Percentiles rank a stretch among this genome's conserved stretches.
phyloP scores from a whole-genome alignment of 23 tunicate genomes.

The Oikopleura dioica region DNA sequence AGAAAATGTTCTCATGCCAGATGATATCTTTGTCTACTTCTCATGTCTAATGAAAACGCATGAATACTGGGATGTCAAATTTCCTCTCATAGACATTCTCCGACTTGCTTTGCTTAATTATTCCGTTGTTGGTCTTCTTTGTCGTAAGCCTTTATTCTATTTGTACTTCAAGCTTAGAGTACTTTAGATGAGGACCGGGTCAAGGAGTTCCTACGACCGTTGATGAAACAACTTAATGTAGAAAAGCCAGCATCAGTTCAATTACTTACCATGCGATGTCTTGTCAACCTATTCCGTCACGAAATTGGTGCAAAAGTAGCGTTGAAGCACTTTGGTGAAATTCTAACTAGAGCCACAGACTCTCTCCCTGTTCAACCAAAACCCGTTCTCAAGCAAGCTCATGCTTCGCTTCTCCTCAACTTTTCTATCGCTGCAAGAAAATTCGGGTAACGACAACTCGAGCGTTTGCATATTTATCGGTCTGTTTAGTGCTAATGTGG shows the following conservation, averaged over 20 bases:
- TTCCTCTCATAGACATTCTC: neutral
- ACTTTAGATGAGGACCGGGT: too few species aligned
- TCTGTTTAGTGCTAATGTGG: neutral
- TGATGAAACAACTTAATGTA: neutral
- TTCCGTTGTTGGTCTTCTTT: neutral
- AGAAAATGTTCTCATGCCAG: neutral
- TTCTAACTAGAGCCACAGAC: neutral
- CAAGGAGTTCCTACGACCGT: neutral
- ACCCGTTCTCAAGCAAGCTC: neutral
- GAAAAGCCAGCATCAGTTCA: neutral
- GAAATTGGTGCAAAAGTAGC: neutral
- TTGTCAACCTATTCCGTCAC: neutral
- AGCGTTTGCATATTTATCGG: neutral
- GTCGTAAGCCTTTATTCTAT: neutral
- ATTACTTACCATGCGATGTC: neutral
- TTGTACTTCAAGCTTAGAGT: too few species aligned
- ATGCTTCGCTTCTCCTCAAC: neutral
- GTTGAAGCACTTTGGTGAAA: neutral
- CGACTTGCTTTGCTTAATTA: neutral
- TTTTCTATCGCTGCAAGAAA: neutral
- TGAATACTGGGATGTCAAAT: neutral
- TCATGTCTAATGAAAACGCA: neutral
- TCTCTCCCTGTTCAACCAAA: neutral
- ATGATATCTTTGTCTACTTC: neutral
- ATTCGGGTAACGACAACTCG: neutral